Evolutionary conservation across 1,140 invertebrate genomes (phyloP).

Genomic region (Papilio glaucus): DNA sequence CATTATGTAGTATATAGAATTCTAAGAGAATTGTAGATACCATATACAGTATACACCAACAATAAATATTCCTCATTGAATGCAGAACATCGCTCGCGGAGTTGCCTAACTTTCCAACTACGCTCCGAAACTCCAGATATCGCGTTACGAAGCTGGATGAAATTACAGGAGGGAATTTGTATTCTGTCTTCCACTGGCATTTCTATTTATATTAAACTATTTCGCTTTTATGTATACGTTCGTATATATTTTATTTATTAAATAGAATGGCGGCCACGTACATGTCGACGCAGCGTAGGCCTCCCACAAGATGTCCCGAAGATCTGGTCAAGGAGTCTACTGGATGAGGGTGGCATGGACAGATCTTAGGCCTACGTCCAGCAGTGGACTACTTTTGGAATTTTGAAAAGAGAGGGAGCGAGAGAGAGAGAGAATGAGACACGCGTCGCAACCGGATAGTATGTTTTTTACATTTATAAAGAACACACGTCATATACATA

Average conservation of each 20-base stretch:
- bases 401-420: too few species aligned
- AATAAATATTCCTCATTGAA: slow-evolving; percentile 12
- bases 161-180: slow-evolving; percentile 21
- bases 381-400: too few species aligned
- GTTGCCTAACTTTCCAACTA: slow-evolving; percentile 19
- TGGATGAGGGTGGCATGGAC: too few species aligned
- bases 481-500: too few species aligned
- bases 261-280: too few species aligned
- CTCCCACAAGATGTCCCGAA: too few species aligned
- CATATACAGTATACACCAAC: background rate
- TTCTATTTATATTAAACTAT: slow-evolving; percentile 20
- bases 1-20: background rate
- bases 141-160: slow-evolving; percentile 13
- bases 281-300: too few species aligned
- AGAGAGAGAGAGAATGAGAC: too few species aligned
- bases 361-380: too few species aligned
- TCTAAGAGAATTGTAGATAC: background rate
- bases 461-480: too few species aligned
- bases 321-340: too few species aligned
- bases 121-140: slow-evolving; percentile 13
- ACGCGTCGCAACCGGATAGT: too few species aligned
- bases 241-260: background rate
- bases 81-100: slow-evolving; percentile 2
- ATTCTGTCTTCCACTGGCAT: background rate
- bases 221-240: background rate